These are phyloP conservation scores for Epinotia brunnichana DNA, from an alignment of 2,888 invertebrate genomes.

Conservation along the genomic window DNA sequence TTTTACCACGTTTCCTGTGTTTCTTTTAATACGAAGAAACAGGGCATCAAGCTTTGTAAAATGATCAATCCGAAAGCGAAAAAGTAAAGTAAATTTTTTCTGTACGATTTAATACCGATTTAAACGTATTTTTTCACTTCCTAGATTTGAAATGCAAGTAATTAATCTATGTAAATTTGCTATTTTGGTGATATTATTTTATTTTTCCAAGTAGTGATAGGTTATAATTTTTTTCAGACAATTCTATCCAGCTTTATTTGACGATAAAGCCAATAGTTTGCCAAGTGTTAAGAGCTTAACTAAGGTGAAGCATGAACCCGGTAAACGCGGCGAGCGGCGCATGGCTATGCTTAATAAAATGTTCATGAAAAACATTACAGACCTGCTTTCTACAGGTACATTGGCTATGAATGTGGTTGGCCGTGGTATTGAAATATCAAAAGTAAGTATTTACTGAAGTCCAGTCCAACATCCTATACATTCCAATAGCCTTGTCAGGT, in stretches of 20 bases:
- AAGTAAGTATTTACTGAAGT: constrained; percentile 66
- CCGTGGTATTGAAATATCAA: constrained; percentile 88
- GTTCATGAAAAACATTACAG: constrained; percentile 92
- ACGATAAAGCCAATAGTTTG: constrained; percentile 53
- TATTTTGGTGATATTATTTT: background rate
- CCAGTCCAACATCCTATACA: background rate
- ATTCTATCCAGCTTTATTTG: constrained; percentile 62
- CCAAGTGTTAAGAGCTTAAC: constrained; percentile 72
- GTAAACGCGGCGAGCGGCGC: constrained; percentile 83
- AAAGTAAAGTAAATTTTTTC: constrained; percentile 56
- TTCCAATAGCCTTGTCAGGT: no score
- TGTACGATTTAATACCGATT: background rate
- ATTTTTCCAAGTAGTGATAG: background rate
- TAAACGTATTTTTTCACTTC: background rate
- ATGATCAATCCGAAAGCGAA: constrained; percentile 73
- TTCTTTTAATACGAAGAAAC: constrained; percentile 64
- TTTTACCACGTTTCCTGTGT: constrained; percentile 65
- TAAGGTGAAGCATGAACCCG: constrained; percentile 77
- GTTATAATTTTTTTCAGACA: constrained; percentile 58
- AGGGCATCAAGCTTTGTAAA: constrained; percentile 71
- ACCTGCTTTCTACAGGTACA: constrained; percentile 89
- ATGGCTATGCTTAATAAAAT: constrained; percentile 89
- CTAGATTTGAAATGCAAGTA: background rate
- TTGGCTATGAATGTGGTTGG: constrained; percentile 85
- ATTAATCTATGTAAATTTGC: background rate